A percentile compares a stretch with the other conserved stretches of the same genome.
Conservation (phyloP, 2,888 invertebrate species). For the Hirtodrosophila alboralis region DNA sequence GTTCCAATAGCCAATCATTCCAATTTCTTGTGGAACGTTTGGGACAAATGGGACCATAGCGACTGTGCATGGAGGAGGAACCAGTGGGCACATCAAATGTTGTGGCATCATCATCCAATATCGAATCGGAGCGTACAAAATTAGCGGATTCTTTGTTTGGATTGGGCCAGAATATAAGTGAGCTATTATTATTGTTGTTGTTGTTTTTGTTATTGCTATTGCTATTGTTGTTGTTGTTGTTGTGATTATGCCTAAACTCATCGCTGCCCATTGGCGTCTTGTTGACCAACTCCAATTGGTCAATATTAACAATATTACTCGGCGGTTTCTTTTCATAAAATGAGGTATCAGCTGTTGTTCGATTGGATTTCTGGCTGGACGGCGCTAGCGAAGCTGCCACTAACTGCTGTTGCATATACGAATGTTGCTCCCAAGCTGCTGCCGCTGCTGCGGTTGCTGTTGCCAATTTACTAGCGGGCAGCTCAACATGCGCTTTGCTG, state of each 20-base stretch:
- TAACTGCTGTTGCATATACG: constrained; percentile 42
- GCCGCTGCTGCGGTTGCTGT: too few species aligned
- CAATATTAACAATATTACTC: constrained; percentile 69
- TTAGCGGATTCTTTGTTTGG: constrained; percentile 64
- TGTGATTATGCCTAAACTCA: constrained; percentile 40
- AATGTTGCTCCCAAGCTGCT: constrained; percentile 64
- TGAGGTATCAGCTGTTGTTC: constrained; percentile 76
- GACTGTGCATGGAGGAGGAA: constrained; percentile 84
- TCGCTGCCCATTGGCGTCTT: constrained; percentile 31
- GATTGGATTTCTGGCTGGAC: constrained; percentile 69
- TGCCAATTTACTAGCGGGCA: constrained; percentile 23
- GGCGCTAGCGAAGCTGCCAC: constrained; percentile 60
- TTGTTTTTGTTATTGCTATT: constrained; percentile 26
- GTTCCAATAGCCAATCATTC: constrained; percentile 68
- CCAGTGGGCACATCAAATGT: constrained; percentile 87
- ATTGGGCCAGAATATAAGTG: constrained; percentile 54
- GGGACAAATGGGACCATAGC: constrained; percentile 89
- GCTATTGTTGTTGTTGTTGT: constrained; percentile 23
- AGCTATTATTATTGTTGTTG: constrained; percentile 41
- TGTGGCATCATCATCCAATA: constrained; percentile 86
- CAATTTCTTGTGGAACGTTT: constrained; percentile 66
- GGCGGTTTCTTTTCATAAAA: constrained; percentile 79
- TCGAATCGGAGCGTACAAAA: constrained; percentile 85
- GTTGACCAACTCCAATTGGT: constrained; percentile 56
- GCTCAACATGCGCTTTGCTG: constrained; percentile 35